Evolutionary conservation across 2,113 vertebrate genomes (phyloP).

Genomic region (Protobothrops flavoviridis): DNA sequence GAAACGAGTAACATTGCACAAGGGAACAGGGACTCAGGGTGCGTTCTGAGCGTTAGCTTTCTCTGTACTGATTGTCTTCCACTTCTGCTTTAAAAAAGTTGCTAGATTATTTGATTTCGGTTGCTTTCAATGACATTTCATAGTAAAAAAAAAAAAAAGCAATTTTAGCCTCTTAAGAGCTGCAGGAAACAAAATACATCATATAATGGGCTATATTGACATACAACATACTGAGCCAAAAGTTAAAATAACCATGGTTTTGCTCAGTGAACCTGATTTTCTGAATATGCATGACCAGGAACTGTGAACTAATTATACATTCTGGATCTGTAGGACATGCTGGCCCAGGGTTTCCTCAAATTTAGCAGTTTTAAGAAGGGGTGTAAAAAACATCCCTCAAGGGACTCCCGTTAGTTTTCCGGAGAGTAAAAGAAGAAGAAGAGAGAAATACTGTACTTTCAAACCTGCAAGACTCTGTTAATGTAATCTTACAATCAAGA

Average conservation of each 20-base stretch:
- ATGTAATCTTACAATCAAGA: too few relatives aligned
- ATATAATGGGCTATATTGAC: neutral
- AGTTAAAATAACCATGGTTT: neutral
- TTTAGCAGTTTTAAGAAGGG: neutral
- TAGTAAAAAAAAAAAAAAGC: neutral
- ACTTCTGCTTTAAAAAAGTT: neutral
- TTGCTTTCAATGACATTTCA: neutral
- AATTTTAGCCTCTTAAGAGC: neutral
- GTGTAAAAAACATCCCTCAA: too few relatives aligned
- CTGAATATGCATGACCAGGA: neutral
- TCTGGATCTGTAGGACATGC: neutral
- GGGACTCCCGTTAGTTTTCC: too few relatives aligned
- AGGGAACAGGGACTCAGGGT: neutral
- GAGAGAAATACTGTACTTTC: too few relatives aligned
- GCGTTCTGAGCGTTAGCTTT: neutral
- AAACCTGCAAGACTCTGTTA: too few relatives aligned
- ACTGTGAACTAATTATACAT: neutral
- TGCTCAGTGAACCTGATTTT: neutral
- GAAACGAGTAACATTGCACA: neutral
- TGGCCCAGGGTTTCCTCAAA: neutral
- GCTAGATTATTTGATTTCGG: neutral
- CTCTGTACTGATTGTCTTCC: neutral
- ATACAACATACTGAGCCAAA: neutral
- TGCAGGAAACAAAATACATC: neutral
- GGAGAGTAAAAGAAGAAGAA: too few relatives aligned